Evolutionary conservation across 2,113 vertebrate genomes (phyloP), one percentile per base, ranked within the genome.

Genomic region (Vombatus ursinus): DNA sequence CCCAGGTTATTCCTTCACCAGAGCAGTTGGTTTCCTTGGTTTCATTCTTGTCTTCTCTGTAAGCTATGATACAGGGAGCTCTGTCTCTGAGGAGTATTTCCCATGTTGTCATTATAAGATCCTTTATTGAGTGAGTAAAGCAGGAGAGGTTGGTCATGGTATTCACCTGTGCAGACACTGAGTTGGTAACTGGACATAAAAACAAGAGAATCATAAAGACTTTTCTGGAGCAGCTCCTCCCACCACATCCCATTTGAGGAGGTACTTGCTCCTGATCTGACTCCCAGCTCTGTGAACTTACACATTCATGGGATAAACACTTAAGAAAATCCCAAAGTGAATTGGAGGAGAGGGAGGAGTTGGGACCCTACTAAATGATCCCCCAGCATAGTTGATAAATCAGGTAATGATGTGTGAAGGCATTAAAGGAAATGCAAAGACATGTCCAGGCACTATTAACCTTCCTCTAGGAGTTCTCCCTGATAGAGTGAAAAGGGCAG

Each of bases 111-210:
- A 97, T 0, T 0, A 11, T 0, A 0, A 3, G 0, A 2, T 0
- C 0, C 0, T 0, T 0, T 0, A 24, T 0, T 47, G 0, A 0
- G 50, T 1, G 0, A 2, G 0, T 0, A 93, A 0, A 0, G 48
- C 98, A 98, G 48, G 0, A 0, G 48, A 99, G 92, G 24, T 48
- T 19, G 51, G 2, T 0, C 2, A 31, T 96, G 31, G 6, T 1
- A 2, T 90, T 93, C 54, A 94, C 25, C 0, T 0, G 9, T 1
- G 0, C 52, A 68, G 9, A 3, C 92, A 3, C 0, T 0, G 0
- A 31, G 0, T 0, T 0, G 0, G 47, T 9, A 25, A 0, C 98
- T 98, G 91, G 53, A 95, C 26, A 49, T 52, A 90, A 89, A 47
- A 96, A 84, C 37, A 47, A 37, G 77, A 95, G 14, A 2, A 95